A percentile compares a stretch with the other conserved stretches of the same genome.
Conservation (phyloP, 2,888 invertebrate species). For the Magallana nippona region DNA sequence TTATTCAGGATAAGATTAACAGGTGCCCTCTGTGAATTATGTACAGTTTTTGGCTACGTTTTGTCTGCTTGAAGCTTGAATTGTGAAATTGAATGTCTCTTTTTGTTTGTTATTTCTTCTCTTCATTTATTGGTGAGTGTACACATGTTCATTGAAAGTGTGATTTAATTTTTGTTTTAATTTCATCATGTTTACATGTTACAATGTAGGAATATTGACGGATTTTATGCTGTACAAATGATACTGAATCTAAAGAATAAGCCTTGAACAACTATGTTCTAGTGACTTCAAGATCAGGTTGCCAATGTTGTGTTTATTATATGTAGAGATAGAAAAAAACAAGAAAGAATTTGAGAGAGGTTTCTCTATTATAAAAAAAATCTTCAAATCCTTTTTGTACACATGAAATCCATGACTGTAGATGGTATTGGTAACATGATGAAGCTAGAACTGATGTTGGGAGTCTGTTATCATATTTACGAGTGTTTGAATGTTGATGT, state of each 20-base stretch:
- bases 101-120: constrained; percentile 15
- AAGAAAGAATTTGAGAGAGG: not conserved
- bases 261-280: too few species aligned
- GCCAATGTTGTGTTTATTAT: not conserved
- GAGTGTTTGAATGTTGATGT: constrained; percentile 28
- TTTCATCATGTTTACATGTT: constrained; percentile 26
- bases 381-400: constrained; percentile 15
- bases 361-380: not conserved
- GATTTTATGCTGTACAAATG: constrained; percentile 22
- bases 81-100: constrained; percentile 14
- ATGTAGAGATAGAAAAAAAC: not conserved
- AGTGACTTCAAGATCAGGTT: not conserved
- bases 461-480: not conserved
- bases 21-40: constrained; percentile 20
- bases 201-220: not conserved
- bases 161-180: constrained; percentile 30
- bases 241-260: not conserved
- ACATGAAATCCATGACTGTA: constrained; percentile 29
- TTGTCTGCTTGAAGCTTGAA: constrained; percentile 33
- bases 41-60: not conserved
- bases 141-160: not conserved
- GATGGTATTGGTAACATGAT: constrained; percentile 25
- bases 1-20: not conserved
- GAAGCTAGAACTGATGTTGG: constrained; percentile 19
- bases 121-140: constrained; percentile 29